These are phyloP conservation scores for Cataglyphis rosenhaueri DNA, from an alignment of 2,888 invertebrate genomes.

Conservation along the genomic window DNA sequence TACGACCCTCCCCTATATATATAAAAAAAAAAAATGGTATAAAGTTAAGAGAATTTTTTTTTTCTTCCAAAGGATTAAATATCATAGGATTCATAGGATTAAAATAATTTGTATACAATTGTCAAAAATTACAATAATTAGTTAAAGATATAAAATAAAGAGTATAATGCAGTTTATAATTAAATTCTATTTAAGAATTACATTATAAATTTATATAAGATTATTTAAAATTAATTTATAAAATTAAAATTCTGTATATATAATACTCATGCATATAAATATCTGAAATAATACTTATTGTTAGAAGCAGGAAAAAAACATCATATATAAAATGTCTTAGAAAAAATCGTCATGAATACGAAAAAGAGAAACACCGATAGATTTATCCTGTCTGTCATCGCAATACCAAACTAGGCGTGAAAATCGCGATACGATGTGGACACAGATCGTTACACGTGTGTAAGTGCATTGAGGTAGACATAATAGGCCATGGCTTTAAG, in stretches of 20 bases:
- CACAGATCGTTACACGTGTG: constrained; percentile 47
- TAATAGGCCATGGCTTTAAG: constrained; percentile 47
- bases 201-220: not conserved
- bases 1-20: not conserved
- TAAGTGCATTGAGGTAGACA: constrained; percentile 39
- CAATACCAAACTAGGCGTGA: constrained; percentile 47
- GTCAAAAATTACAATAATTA: not conserved
- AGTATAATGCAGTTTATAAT: not conserved
- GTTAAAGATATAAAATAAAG: not conserved
- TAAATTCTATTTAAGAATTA: not conserved
- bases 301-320: not conserved
- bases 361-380: constrained; percentile 40
- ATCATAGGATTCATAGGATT: not conserved
- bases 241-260: not conserved
- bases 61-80: not conserved
- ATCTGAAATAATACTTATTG: not conserved
- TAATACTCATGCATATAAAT: not conserved
- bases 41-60: not conserved
- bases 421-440: constrained; percentile 50
- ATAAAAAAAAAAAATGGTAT: not conserved
- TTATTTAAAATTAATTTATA: not conserved
- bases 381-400: constrained; percentile 12
- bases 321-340: not conserved
- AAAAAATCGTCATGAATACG: not conserved
- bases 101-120: not conserved